These are phyloP conservation scores for Fistularia tabacaria DNA, from an alignment of 2,797 vertebrate species.

Conservation along the genomic window DNA sequence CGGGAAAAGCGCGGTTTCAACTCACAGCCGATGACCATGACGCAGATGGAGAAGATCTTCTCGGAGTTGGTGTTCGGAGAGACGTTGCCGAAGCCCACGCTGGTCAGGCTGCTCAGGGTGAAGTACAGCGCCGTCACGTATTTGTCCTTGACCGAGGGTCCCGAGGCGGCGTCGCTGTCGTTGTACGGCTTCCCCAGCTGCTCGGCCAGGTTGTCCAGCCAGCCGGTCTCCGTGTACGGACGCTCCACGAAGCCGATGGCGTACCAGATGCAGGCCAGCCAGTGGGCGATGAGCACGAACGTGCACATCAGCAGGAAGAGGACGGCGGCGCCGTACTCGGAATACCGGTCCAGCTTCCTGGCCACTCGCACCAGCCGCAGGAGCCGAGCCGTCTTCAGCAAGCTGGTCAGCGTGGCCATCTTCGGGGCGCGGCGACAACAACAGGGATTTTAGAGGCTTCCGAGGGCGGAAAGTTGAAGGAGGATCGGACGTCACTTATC, in stretches of 20 bases:
- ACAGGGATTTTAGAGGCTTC: not conserved
- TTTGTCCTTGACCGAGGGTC: slow-evolving; percentile 94
- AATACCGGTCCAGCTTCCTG: slow-evolving; percentile 94
- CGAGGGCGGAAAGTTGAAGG: not conserved
- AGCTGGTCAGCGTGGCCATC: slow-evolving; percentile 90
- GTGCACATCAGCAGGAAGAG: slow-evolving; percentile 98
- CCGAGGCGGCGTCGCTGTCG: slow-evolving; percentile 82
- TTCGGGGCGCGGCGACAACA: slow-evolving; percentile 44
- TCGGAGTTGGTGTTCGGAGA: slow-evolving; percentile 98
- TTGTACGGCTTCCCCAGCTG: slow-evolving; percentile 95
- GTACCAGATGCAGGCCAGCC: slow-evolving; percentile 98
- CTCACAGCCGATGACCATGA: slow-evolving; percentile 99
- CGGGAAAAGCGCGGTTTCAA: slow-evolving; percentile 34
- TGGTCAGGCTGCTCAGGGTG: slow-evolving; percentile 97
- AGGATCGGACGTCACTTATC: not conserved
- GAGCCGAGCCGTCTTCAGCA: slow-evolving; percentile 92
- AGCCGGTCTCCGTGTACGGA: slow-evolving; percentile 92
- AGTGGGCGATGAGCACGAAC: slow-evolving; percentile 95
- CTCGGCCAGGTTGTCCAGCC: slow-evolving; percentile 92
- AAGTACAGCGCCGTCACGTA: slow-evolving; percentile 98
- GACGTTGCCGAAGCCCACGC: slow-evolving; percentile 95
- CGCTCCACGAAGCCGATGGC: slow-evolving; percentile 95
- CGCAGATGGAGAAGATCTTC: slow-evolving; percentile 99
- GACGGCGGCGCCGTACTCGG: slow-evolving; percentile 90
- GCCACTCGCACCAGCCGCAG: slow-evolving; percentile 93